Evolutionary conservation across 2,797 vertebrate species (phyloP).

Genomic region (Morus bassanus): DNA sequence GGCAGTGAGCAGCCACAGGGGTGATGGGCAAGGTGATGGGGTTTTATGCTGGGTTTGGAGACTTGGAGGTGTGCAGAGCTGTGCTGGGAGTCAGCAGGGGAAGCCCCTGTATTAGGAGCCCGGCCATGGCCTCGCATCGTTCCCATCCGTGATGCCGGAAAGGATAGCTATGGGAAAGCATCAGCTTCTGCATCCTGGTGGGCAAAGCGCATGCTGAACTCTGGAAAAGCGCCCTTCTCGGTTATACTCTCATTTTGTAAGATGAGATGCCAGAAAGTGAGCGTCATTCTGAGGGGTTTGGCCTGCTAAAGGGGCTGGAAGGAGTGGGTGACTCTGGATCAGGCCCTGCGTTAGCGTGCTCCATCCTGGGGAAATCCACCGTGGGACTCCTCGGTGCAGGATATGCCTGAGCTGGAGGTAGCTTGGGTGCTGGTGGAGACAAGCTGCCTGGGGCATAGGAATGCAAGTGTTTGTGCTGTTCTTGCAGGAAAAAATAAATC

Average conservation of each 20-base stretch:
- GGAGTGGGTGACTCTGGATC: not conserved
- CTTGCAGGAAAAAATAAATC: not conserved
- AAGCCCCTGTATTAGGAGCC: not conserved
- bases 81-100: not conserved
- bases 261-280: not conserved
- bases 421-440: not conserved
- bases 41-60: not conserved
- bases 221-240: not conserved
- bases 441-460: not conserved
- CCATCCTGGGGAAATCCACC: not conserved
- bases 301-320: not conserved
- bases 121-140: not conserved
- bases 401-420: not conserved
- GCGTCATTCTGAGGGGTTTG: not conserved
- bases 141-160: not conserved
- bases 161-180: not conserved
- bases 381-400: not conserved
- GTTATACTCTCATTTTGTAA: not conserved
- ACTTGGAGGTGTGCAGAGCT: not conserved
- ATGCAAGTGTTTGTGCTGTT: not conserved
- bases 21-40: fast-evolving
- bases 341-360: not conserved
- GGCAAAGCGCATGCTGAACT: not conserved
- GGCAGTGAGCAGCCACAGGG: not conserved
- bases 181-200: not conserved